Conservation (phyloP, 2,113 vertebrate genomes). For the Glareola pratincola region DNA sequence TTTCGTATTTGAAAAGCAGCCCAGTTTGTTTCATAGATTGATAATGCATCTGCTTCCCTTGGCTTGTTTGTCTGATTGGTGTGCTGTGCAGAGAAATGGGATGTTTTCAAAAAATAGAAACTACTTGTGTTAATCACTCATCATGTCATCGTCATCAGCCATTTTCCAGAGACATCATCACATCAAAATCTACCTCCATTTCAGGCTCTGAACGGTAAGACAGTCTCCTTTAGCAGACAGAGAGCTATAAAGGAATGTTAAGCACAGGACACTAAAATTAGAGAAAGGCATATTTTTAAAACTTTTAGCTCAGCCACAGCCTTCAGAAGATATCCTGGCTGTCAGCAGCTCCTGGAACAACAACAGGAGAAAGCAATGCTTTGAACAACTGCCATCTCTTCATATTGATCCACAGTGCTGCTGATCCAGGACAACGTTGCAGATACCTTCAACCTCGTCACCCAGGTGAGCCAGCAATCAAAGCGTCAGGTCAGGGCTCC, state of each 20-base stretch:
- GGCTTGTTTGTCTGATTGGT: not conserved
- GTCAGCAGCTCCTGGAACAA: not conserved
- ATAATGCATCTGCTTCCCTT: not conserved
- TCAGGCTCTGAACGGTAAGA: not conserved
- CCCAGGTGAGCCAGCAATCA: not conserved
- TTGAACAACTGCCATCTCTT: not conserved
- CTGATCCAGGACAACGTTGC: not conserved
- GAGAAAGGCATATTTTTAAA: not conserved
- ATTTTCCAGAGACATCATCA: not conserved
- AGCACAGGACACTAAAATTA: not conserved
- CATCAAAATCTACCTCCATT: not conserved
- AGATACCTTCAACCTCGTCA: not conserved
- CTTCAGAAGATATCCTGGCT: not conserved
- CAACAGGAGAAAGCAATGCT: not conserved
- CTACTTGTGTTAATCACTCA: not conserved
- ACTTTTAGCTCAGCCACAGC: not conserved
- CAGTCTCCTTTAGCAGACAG: not conserved
- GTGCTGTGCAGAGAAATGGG: not conserved
- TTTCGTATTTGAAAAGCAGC: conserved; percentile 1
- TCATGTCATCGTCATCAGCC: not conserved
- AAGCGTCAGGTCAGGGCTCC: fast-evolving
- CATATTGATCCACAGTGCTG: not conserved
- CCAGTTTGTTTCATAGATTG: not conserved
- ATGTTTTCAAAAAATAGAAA: not conserved
- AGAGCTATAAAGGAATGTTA: not conserved